Percentiles rank a stretch among this genome's conserved stretches.
Evolutionary conservation across 1,140 invertebrate species (phyloP).

Genomic region (Campoletis sonorensis): DNA sequence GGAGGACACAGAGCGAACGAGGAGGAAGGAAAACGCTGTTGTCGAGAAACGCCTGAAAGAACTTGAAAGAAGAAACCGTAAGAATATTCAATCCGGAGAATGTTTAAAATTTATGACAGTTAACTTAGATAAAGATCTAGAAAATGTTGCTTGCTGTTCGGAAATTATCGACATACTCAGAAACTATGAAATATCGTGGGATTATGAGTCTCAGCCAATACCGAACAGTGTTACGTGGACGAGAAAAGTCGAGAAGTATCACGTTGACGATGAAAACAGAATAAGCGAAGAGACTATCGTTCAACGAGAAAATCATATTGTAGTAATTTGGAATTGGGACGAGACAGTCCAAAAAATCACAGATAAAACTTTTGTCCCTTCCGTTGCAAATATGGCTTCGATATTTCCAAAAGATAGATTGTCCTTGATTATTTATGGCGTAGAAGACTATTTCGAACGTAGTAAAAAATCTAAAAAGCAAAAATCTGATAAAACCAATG

Average conservation of each 20-base stretch:
- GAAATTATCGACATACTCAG: slow-evolving; percentile 63
- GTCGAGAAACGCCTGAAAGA: slow-evolving; percentile 69
- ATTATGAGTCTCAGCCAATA: slow-evolving; percentile 63
- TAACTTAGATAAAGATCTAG: slow-evolving; percentile 73
- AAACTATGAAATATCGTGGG: slow-evolving; percentile 62
- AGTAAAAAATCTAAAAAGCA: slow-evolving; percentile 55
- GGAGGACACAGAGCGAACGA: neutral
- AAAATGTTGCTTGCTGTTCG: slow-evolving; percentile 61
- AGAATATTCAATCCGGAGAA: slow-evolving; percentile 76
- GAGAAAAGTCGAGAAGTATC: slow-evolving; percentile 65
- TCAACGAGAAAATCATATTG: slow-evolving; percentile 61
- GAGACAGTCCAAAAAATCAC: slow-evolving; percentile 69
- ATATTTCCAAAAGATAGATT: slow-evolving; percentile 65
- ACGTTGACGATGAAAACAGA: slow-evolving; percentile 60
- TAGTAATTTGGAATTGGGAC: slow-evolving; percentile 73
- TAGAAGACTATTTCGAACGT: slow-evolving; percentile 74
- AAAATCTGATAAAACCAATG: slow-evolving; percentile 52
- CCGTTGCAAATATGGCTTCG: slow-evolving; percentile 61
- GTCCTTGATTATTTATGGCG: slow-evolving; percentile 73
- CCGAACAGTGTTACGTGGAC: slow-evolving; percentile 75
- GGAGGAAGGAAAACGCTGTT: slow-evolving; percentile 63
- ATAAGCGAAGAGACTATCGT: slow-evolving; percentile 52
- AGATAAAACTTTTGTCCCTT: slow-evolving; percentile 61
- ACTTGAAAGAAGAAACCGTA: slow-evolving; percentile 59
- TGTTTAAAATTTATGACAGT: slow-evolving; percentile 77